Evolutionary conservation across 2,113 vertebrate species (phyloP).

Genomic region (Pseudorasbora parva): DNA sequence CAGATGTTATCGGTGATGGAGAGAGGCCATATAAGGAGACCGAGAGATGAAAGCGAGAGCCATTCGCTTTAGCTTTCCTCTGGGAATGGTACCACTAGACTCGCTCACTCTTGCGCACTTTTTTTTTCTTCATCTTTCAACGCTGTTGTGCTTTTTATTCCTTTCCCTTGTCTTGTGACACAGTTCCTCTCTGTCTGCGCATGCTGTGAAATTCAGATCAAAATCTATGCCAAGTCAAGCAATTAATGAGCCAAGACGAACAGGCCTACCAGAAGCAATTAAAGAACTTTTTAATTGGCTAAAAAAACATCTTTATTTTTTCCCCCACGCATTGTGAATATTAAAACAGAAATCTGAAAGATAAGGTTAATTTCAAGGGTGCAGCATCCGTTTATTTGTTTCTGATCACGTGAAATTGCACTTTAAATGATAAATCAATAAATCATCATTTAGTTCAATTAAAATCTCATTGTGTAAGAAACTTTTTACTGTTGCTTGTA

Average conservation of each 20-base stretch:
- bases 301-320: slow-evolving; percentile 21
- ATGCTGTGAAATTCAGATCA: slow-evolving; percentile 45
- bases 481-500: not conserved
- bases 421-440: not conserved
- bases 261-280: slow-evolving; percentile 49
- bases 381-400: not conserved
- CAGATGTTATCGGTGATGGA: not conserved
- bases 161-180: not conserved
- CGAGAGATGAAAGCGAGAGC: slow-evolving; percentile 1
- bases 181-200: not conserved
- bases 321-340: slow-evolving; percentile 26
- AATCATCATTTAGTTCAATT: not conserved
- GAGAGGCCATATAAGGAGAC: not conserved
- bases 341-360: slow-evolving; percentile 14
- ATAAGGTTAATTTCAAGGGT: slow-evolving; percentile 32
- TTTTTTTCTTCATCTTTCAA: not conserved
- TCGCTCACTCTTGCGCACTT: slow-evolving; percentile 6
- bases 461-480: not conserved
- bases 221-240: slow-evolving; percentile 27
- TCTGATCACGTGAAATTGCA: not conserved
- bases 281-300: slow-evolving; percentile 53
- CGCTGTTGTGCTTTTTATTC: not conserved
- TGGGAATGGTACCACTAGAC: not conserved
- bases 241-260: slow-evolving; percentile 49
- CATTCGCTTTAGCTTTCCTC: not conserved